Evolutionary conservation across 2,888 invertebrate genomes (phyloP), one percentile per base, ranked within the genome.

Genomic region (Eupithecia tripunctaria): DNA sequence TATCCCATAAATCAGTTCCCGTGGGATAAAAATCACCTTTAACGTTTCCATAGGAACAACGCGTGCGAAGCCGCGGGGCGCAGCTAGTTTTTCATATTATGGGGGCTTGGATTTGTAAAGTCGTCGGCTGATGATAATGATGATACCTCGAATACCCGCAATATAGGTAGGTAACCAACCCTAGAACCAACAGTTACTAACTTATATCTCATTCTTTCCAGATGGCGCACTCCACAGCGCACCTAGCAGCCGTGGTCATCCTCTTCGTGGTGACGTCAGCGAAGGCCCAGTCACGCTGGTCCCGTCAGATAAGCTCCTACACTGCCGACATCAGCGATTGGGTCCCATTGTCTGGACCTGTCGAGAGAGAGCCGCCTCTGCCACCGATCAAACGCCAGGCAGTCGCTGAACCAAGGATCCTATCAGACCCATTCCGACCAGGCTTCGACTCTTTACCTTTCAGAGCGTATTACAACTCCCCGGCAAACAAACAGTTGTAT

Each of bases 261-360:
- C 78, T 92, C 73, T 82, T 91, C 51, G 85, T 86, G 38, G 79
- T 84, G 73, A 83, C 87, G 71, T 79, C 88, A 70, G 85, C 84
- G 15, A 88, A 86, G 75, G 89, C 89, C 59, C 89, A 90, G 77
- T 81, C 88, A n/a, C 86, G 94, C 85, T 94, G 94, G 94, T 94
- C 94, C 25, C 88, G 94, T 15, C 94, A 94, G 78, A 91, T 94
- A 85, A 93, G 93, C 85, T 87, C 93, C 8, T 93, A 94, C 81
- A 94, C 91, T 41, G 86, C 94, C 29, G 94, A 93, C 77, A 91
- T 92, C 71, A 86, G 92, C 76, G 94, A 94, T 85, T 94, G 94
- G 94, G 91, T 94, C 15, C 94, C 94, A 0, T 83, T 94, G 0
- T 76, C 89, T 1, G 89, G 86, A 1, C 92, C 94, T 0, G 79